A percentile compares a stretch with the other conserved stretches of the same genome.
These are phyloP conservation scores for Fistularia commersonii DNA, from an alignment of 2,797 vertebrate species.

Conservation along the genomic window DNA sequence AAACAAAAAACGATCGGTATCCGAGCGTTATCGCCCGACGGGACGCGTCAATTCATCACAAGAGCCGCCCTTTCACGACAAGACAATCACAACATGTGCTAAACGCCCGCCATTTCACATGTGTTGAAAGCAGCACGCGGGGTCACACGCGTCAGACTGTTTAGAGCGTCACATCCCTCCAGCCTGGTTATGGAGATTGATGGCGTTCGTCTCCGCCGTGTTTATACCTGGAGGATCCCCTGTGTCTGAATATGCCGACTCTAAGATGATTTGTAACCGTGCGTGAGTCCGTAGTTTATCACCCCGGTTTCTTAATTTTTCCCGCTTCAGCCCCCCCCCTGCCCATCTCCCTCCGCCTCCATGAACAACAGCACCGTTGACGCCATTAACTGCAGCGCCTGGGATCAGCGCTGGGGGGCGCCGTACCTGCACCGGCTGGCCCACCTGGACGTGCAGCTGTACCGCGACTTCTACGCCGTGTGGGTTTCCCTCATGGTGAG, in stretches of 20 bases:
- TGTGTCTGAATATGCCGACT: slow-evolving; percentile 34
- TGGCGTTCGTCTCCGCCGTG: slow-evolving; percentile 14
- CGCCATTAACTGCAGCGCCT: slow-evolving; percentile 51
- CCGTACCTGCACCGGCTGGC: slow-evolving; percentile 76
- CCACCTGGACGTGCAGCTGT: slow-evolving; percentile 77
- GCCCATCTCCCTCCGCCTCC: background rate
- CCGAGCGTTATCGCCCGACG: too few species aligned
- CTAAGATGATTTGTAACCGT: too few species aligned
- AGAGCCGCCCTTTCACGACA: too few species aligned
- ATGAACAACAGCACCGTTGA: slow-evolving; percentile 7
- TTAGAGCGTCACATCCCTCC: slow-evolving; percentile 40
- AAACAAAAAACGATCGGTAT: too few species aligned
- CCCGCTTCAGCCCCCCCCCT: slow-evolving; percentile 3
- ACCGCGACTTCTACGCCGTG: slow-evolving; percentile 76
- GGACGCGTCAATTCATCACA: too few species aligned
- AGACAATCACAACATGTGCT: too few species aligned
- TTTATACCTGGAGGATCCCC: slow-evolving; percentile 39
- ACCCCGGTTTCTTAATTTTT: too few species aligned
- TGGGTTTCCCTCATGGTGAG: slow-evolving; percentile 84
- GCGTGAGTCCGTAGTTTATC: too few species aligned
- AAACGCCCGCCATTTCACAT: too few species aligned
- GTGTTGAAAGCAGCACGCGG: slow-evolving; percentile 29
- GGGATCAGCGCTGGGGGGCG: slow-evolving; percentile 48
- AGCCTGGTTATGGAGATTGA: slow-evolving; percentile 34
- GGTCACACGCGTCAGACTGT: slow-evolving; percentile 22